These are phyloP conservation scores for Formica exsecta DNA, from an alignment of 1,140 invertebrate species.

Conservation along the genomic window DNA sequence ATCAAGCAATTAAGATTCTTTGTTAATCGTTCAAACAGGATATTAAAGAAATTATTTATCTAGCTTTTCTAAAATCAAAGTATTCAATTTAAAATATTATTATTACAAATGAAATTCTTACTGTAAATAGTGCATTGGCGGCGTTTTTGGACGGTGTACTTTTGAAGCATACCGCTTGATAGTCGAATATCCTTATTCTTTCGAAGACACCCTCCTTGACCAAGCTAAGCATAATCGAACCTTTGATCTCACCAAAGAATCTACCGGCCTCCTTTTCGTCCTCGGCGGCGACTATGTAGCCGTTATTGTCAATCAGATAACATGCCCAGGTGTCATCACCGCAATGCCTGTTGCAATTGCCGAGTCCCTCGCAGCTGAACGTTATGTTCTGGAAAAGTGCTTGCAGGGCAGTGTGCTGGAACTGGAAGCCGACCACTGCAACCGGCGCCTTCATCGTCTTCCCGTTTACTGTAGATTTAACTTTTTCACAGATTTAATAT, in stretches of 20 bases:
- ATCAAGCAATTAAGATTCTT: conserved; percentile 7
- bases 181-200: conserved; percentile 93
- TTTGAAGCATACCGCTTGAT: conserved; percentile 95
- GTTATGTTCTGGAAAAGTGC: conserved; percentile 94
- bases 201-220: conserved; percentile 93
- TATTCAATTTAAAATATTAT: background rate
- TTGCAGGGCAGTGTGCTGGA: conserved; percentile 92
- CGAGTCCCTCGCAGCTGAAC: conserved; percentile 86
- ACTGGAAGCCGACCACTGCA: conserved; percentile 97
- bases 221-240: conserved; percentile 92
- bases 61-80: background rate
- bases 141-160: conserved; percentile 88
- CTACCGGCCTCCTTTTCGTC: conserved; percentile 91
- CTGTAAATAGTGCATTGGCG: conserved; percentile 88
- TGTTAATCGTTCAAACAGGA: background rate
- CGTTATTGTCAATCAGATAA: conserved; percentile 96
- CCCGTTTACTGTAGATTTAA: conserved; percentile 82
- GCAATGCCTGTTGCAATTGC: conserved; percentile 89
- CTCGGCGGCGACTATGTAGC: conserved; percentile 93
- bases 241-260: conserved; percentile 95
- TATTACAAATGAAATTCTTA: conserved; percentile 80
- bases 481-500: background rate
- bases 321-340: conserved; percentile 92
- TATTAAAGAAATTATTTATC: background rate
- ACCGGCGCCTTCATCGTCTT: conserved; percentile 90